Percentiles rank a stretch among this genome's conserved stretches.
phyloP scores from a whole-genome alignment of 1,140 invertebrate species.

The Oryctes rhinoceros region DNA sequence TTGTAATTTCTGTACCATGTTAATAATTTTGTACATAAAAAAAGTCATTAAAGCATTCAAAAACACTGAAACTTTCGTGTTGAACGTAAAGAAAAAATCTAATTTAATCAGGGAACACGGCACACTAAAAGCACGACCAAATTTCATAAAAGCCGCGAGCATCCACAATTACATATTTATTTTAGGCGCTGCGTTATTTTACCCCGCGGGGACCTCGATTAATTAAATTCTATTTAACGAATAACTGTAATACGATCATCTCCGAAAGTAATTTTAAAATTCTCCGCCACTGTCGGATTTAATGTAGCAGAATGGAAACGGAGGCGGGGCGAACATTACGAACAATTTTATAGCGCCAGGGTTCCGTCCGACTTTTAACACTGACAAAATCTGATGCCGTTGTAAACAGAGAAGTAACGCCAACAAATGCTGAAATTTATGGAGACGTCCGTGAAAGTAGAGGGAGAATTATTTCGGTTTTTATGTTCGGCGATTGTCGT shows the following conservation, averaged over 20 bases:
- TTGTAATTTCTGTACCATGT: no score
- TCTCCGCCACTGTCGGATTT: constrained; percentile 7
- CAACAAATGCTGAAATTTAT: constrained; percentile 29
- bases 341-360: constrained; percentile 12
- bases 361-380: constrained; percentile 24
- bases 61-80: no score
- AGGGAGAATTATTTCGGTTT: constrained; percentile 28
- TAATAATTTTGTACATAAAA: no score
- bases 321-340: not conserved
- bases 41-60: no score
- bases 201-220: not conserved
- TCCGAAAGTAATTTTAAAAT: not conserved
- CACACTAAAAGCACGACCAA: not conserved
- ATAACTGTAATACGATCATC: constrained; percentile 17
- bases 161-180: constrained; percentile 13
- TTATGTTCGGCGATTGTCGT: constrained; percentile 33
- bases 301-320: not conserved
- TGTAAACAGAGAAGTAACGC: constrained; percentile 16
- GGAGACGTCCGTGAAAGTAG: not conserved
- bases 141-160: not conserved
- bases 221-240: constrained; percentile 24
- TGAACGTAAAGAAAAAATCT: not conserved
- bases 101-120: not conserved
- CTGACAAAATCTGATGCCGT: constrained; percentile 30
- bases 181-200: not conserved